Base-by-base conservation (phyloP, 2,797 vertebrate genomes). In the Hoplostethus mediterraneus region DNA sequence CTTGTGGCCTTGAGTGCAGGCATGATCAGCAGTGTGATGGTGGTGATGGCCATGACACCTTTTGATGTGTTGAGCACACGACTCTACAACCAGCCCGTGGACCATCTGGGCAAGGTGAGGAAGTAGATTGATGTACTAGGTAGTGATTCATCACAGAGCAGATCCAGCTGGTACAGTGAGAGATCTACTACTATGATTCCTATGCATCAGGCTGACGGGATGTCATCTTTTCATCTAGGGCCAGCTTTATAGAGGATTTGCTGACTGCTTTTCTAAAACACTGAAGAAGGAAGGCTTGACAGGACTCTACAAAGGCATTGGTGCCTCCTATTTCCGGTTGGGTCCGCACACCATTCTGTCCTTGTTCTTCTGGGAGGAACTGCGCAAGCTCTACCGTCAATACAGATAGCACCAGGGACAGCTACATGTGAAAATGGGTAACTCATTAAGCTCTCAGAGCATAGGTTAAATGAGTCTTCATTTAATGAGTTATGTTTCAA, bases 61-160 rank as follows among this genome's bases (percentile, higher is more conserved):
- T 96, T 96, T 36, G 95, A 96, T 33, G 95, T 96, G 52, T 80
- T 95, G 80, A 96, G 95, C 91, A 96, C 95, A 0, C 91, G 95
- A 1, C 95, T 96, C 75, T 96, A 96, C 91, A 96, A 95, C 84
- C 95, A 96, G 78, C 94, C 95, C 0, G 91, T 96, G 75, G 91
- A 95, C 77, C 79, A 81, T 1, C n/a, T 73, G 36, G 95, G 95
- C 45, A 94, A 94, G 93, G 95, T 95, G 73, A 92, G 83, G 13
- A 59, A 54, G 62, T 3, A 14, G n/a, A 47, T 2, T 3, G 8
- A 5, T n/a, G 5, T 17, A 44, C 13, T 25, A 4, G 42, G 42
- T 13, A 13, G 42, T 13, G 42, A 44, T 14, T 42, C 21, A 52
- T 40, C 31, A 49, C 33, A 4, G 4, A 2, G 16, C 10, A 72